Evolutionary conservation across 2,888 invertebrate species (phyloP).

Genomic region (Scaptomyza flava): DNA sequence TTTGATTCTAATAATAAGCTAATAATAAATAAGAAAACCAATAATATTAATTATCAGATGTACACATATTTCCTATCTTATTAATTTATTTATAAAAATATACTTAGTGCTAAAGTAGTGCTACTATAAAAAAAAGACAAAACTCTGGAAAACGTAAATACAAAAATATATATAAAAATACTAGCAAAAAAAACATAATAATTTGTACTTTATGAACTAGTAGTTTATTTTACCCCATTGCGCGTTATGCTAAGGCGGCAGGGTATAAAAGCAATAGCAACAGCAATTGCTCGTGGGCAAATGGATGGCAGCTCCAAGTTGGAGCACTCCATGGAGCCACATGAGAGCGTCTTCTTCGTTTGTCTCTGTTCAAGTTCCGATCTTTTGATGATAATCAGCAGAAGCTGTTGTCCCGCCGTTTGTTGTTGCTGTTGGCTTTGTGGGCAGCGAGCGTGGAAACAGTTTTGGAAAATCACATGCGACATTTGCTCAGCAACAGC

Average conservation of each 20-base stretch:
- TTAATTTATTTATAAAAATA: too few relatives aligned
- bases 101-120: too few relatives aligned
- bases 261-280: slow-evolving; percentile 29
- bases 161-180: too few relatives aligned
- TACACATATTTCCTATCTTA: too few relatives aligned
- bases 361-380: slow-evolving; percentile 77
- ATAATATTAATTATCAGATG: too few relatives aligned
- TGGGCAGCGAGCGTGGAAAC: slow-evolving; percentile 84
- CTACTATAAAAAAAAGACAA: too few relatives aligned
- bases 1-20: too few relatives aligned
- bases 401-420: slow-evolving; percentile 54
- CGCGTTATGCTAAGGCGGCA: not conserved
- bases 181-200: too few relatives aligned
- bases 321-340: slow-evolving; percentile 51
- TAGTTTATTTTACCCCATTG: not conserved
- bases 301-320: slow-evolving; percentile 30
- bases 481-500: slow-evolving; percentile 76
- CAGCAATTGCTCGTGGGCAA: slow-evolving; percentile 43
- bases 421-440: slow-evolving; percentile 65
- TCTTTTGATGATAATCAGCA: slow-evolving; percentile 77
- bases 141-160: too few relatives aligned
- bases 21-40: too few relatives aligned
- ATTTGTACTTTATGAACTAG: too few relatives aligned
- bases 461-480: slow-evolving; percentile 84
- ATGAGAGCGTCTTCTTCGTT: slow-evolving; percentile 75